Evolutionary conservation across 2,888 invertebrate species (phyloP), one percentile per base, ranked within the genome.

Genomic region (Tetragonisca angustula): DNA sequence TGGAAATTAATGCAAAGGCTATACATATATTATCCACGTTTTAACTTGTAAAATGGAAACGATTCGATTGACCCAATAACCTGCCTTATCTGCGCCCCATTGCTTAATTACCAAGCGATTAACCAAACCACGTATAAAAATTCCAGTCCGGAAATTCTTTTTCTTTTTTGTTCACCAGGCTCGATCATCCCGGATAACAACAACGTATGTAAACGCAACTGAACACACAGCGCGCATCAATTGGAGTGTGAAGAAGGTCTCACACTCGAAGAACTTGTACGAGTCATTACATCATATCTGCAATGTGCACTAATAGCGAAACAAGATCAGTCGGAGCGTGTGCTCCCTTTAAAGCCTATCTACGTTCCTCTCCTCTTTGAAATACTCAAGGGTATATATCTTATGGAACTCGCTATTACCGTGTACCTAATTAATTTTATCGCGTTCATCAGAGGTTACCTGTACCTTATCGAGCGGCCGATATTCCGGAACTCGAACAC

Each of bases 381-480:
- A 49, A n/a, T 49, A 24, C 70, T 67, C 65, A 17, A 71, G 75
- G 69, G 70, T 67, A 43, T 43, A 43, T 43, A 75, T 71, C 82
- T 75, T 75, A 71, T 50, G 61, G 54, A 54, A 61, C 69, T 71
- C 49, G 65, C 82, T 61, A 75, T 70, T 71, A 82, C 82, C 82
- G 75, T 71, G 67, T 82, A 62, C 65, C 76, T 83, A 77, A 82
- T 84, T 84, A 83, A 83, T 72, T 77, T 83, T 83, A 84, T 77
- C 83, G 61, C 73, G 70, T 59, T 74, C 71, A 68, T 76, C 83
- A 43, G 21, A n/a, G 77, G 71, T 81, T 75, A 76, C 71, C 64
- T 76, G 76, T 59, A 27, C 21, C 72, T 9, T 79, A 65, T 82
- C 70, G 70, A 67, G 36, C 56, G 69, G 49, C 74, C 70, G 56